Base-by-base conservation (phyloP, 2,888 invertebrate species). In the Drosophila stalkeri region DNA sequence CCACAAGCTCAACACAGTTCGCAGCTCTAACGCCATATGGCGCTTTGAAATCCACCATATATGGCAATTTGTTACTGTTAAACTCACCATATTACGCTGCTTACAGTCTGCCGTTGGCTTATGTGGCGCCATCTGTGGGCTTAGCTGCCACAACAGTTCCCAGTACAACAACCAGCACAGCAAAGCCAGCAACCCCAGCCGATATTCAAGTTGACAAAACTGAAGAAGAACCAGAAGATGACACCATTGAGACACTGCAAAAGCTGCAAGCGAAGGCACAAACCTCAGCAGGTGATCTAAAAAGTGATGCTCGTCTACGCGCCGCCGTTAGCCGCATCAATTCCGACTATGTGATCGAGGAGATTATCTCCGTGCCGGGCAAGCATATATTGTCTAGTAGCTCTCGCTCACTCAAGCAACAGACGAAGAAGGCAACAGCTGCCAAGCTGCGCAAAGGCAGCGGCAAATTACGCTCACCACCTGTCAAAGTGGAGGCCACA, bases 291-390 rank as follows among this genome's bases (percentile, higher is more conserved):
- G 69, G 61, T 8, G 89, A 88, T 75, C 72, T 92, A 0, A 81
- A 76, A 52, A 88, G 70, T 39, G 93, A 93, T 79, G 37, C 63
- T 3, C 86, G 83, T 8, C 63, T 92, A 4, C 80, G 91, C 41
- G 81, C 85, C 16, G 92, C 92, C 7, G 85, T 92, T 2, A 84
- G 89, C 56, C 72, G 91, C 66, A 91, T 92, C 16, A 92, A 93
- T 76, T 83, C 92, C 0, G 80, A 90, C 47, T 93, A 91, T 77
- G 76, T 91, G 12, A 91, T 93, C 23, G 93, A 93, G 54, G 90
- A 91, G 39, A 91, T 93, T 33, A 65, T 91, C 6, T 71, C 84
- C 0, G 79, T 93, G 54, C 91, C 93, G 3, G 92, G 91, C 51
- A 86, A 81, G 43, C 90, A 84, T 55, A 72, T 91, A 8, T 74